These are phyloP conservation scores for Burhinus bistriatus DNA, from an alignment of 2,113 vertebrate species.

Conservation along the genomic window DNA sequence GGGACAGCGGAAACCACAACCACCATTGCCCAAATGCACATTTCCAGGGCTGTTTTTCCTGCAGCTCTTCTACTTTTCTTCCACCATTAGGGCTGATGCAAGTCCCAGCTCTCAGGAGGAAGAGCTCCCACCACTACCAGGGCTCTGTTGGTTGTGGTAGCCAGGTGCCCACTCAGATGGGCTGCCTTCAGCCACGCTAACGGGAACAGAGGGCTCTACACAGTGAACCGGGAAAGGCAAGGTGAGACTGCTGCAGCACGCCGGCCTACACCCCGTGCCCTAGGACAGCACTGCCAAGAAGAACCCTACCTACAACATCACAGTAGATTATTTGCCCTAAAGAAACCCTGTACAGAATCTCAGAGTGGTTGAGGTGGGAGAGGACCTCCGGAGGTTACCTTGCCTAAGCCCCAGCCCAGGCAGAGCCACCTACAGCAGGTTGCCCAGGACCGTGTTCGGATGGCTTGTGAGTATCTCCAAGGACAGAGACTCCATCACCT, in stretches of 20 bases:
- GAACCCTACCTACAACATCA: not conserved
- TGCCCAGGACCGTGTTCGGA: accelerated
- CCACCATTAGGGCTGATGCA: not conserved
- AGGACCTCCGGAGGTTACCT: not conserved
- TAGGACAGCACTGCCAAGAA: not conserved
- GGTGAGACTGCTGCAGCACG: not conserved
- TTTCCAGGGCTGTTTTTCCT: not conserved
- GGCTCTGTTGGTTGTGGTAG: not conserved
- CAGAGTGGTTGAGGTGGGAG: accelerated
- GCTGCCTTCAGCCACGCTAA: not conserved
- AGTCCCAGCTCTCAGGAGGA: not conserved
- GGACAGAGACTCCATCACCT: not conserved
- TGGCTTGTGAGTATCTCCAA: accelerated
- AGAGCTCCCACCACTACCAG: not conserved
- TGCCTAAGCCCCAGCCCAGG: not conserved
- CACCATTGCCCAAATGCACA: not conserved
- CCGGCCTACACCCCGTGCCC: not conserved
- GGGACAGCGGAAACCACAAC: not conserved
- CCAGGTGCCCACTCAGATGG: not conserved
- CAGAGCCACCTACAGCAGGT: not conserved
- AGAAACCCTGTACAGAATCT: accelerated
- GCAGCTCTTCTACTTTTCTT: not conserved
- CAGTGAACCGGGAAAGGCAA: not conserved
- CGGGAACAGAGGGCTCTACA: not conserved
- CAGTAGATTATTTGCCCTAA: not conserved